Conservation (phyloP, 2,113 vertebrate species). For the Cercocebus atys region DNA sequence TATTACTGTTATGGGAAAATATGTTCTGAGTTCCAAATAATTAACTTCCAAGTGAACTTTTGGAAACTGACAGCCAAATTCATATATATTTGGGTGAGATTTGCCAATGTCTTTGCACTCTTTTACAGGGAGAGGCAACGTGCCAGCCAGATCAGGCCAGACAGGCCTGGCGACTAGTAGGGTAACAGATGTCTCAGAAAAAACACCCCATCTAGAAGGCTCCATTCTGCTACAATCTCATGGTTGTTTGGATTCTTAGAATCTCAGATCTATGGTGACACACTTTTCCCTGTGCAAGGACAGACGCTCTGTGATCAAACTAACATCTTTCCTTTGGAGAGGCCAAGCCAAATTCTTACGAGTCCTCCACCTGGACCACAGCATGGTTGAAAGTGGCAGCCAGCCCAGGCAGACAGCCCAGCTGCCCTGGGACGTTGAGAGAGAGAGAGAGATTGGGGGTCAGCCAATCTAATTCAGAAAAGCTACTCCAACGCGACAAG, state of each 20-base stretch:
- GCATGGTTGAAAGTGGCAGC: constrained; percentile 22
- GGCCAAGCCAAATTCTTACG: constrained; percentile 24
- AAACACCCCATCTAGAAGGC: background rate
- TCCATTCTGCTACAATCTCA: background rate
- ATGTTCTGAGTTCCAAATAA: constrained; percentile 72
- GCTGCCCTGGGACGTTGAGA: background rate
- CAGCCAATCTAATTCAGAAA: constrained; percentile 39
- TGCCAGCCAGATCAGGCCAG: constrained; percentile 51
- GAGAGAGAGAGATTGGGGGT: constrained; percentile 31
- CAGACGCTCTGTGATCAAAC: background rate
- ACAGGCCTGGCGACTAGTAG: constrained; percentile 38
- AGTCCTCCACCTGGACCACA: constrained; percentile 34
- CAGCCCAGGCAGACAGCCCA: constrained; percentile 39
- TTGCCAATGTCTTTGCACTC: constrained; percentile 58
- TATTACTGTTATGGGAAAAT: constrained; percentile 67
- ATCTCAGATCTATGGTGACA: background rate
- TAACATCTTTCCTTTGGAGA: background rate
- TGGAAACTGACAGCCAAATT: constrained; percentile 53
- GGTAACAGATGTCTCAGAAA: constrained; percentile 63
- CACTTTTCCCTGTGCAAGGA: background rate
- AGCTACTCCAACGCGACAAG: background rate
- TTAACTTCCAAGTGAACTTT: constrained; percentile 76
- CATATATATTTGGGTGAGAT: constrained; percentile 56
- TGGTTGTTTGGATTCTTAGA: background rate
- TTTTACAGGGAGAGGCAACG: constrained; percentile 42